Evolutionary conservation across 2,113 vertebrate genomes (phyloP).

Genomic region (Hippolais icterina): DNA sequence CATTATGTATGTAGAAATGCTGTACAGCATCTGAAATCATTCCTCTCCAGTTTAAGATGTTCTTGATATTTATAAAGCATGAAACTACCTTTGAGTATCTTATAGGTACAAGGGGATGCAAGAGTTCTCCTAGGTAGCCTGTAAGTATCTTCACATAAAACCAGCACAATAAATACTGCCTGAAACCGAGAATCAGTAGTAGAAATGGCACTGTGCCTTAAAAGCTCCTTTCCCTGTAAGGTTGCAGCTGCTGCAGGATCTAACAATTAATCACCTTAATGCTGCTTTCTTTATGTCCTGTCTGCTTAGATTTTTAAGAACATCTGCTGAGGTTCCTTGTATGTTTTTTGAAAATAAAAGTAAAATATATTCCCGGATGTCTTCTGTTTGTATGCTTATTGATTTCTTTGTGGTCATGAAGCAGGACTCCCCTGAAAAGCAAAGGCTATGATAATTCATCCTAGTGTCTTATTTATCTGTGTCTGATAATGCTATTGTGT

Average conservation of each 20-base stretch:
- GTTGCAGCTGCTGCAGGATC: background rate
- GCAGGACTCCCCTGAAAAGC: background rate
- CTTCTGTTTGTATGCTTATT: background rate
- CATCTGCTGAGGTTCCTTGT: background rate
- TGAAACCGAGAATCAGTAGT: background rate
- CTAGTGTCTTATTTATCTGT: background rate
- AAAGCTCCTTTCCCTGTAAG: background rate
- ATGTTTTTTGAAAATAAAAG: background rate
- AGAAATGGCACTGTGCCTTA: background rate
- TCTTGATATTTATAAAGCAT: background rate
- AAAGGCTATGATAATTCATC: background rate
- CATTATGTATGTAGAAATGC: background rate
- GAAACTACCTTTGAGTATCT: background rate
- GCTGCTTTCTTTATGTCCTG: background rate
- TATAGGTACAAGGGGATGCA: background rate
- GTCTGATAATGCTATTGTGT: background rate
- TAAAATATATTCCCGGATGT: background rate
- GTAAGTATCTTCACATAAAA: background rate
- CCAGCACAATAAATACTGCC: background rate
- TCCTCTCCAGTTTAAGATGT: background rate
- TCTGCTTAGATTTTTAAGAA: background rate
- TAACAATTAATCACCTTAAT: background rate
- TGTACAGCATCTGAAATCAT: background rate
- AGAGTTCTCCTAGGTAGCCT: background rate
- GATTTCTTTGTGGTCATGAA: background rate